Evolutionary conservation across 2,113 vertebrate genomes (phyloP), one percentile per base, ranked within the genome.

Genomic region (Gallinago media): DNA sequence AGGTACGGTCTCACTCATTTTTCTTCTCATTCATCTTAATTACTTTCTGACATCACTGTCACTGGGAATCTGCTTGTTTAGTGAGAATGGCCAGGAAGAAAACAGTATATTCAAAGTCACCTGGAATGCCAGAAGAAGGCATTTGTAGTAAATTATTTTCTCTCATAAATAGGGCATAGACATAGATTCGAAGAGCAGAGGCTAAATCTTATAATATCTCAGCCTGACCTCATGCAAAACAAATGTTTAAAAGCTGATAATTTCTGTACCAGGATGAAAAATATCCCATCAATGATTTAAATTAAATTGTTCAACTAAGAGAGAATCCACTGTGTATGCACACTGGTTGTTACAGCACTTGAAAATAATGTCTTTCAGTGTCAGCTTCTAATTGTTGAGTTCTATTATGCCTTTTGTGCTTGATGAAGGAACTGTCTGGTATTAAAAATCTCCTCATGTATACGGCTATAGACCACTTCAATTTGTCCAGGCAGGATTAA

Each of bases 341-440:
- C 1, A 16, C 4, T 3, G 1, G 56, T 65, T 3, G 2, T 71
- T 70, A 40, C 15, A 75, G 26, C 1, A 1, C 13, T 54, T 58
- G 36, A 81, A 84, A 85, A 65, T 32, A 15, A 54, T 1, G 2
- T n/a, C 15, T 83, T 88, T 23, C 72, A 22, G 15, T 40, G 47
- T 58, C 68, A 78, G 5, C 21, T 66, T 82, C 54, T 88, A 62
- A 75, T 27, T 70, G 14, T 7, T 70, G 25, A 85, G 61, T 88
- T 66, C 7, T 49, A 1, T 32, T 54, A 54, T n/a, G 15, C 8
- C 9, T 58, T 91, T 74, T 46, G 25, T 34, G 20, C 15, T 40
- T 82, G 66, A 54, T 31, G 8, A 90, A 74, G n/a, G 23, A 75
- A 63, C 19, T 5, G 1, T 22, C 29, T 72, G 19, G 3, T 42